Percentiles rank a stretch among this genome's conserved stretches.
These are phyloP conservation scores for Ammospiza nelsoni DNA, from an alignment of 2,113 vertebrate species.

Conservation along the genomic window DNA sequence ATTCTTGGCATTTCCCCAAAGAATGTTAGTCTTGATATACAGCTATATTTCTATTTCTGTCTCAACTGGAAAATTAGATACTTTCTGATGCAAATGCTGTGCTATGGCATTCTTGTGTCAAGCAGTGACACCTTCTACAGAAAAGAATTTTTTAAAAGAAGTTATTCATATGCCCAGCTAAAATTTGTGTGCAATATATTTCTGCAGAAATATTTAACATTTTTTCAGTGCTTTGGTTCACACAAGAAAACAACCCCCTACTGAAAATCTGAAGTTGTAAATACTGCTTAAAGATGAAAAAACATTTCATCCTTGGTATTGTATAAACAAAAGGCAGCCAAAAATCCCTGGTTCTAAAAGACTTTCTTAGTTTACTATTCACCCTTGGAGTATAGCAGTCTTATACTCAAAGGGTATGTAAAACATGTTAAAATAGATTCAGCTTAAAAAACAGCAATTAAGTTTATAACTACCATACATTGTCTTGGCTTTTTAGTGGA, in stretches of 20 bases:
- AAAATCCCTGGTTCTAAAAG: not conserved
- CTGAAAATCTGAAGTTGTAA: not conserved
- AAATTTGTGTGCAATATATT: not conserved
- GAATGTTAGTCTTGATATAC: not conserved
- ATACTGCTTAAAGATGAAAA: not conserved
- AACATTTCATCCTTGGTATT: not conserved
- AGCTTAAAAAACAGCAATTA: not conserved
- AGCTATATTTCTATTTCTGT: conserved; percentile 36
- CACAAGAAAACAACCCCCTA: not conserved
- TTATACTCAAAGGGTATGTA: not conserved
- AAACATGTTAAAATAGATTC: not conserved
- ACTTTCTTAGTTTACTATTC: not conserved
- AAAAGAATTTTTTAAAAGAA: not conserved
- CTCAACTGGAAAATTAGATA: not conserved
- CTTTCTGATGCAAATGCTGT: not conserved
- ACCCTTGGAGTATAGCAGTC: not conserved
- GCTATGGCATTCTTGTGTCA: not conserved
- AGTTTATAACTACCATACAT: not conserved
- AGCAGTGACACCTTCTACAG: not conserved
- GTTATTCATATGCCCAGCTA: not conserved
- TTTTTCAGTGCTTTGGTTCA: not conserved
- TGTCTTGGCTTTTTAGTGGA: not conserved
- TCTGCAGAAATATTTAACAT: not conserved
- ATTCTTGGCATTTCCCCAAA: not conserved
- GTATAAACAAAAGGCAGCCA: not conserved